Base-by-base conservation (phyloP, 2,113 vertebrate species). In the Centrocercus urophasianus region DNA sequence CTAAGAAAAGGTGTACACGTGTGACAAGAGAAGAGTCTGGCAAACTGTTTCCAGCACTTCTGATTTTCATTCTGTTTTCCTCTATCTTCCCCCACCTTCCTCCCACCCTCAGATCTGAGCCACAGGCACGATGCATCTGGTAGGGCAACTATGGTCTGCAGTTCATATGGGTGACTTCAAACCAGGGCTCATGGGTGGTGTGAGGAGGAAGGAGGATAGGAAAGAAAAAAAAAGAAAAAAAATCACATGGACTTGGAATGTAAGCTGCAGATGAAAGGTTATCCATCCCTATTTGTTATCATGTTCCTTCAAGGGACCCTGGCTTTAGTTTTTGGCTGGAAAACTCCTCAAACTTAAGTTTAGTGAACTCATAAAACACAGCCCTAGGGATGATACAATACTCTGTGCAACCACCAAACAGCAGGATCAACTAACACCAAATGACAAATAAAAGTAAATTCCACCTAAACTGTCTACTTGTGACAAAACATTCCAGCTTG, bases 361-460 rank as follows among this genome's bases (percentile, higher is more conserved):
- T 92, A 93, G 54, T 93, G 71, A 96, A 96, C 65, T 92, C 56
- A 69, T 82, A 94, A 93, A 95, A 96, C 56, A 88, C 60, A 52
- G 52, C 77, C 59, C 92, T 71, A 40, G 88, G 82, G 95, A 95
- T 88, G 47, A 81, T 50, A 87, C 82, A 77, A 84, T 88, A 88
- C 52, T 66, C 63, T 60, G 30, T 63, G 77, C 73, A 95, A 85
- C 56, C 47, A 82, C 66, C 72, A 61, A 89, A 93, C 38, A 90
- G 27, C 30, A 59, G 67, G 73, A 90, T 88, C 63, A 22, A 83
- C 57, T 93, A 95, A 89, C 36, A 64, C 21, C 87, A 91, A 76
- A 93, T 86, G 28, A 96, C 78, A 97, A 95, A 94, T 90, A 32
- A 91, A 94, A 92, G 90, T 84, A 95, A 96, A 96, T 96, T 92